A percentile compares a stretch with the other conserved stretches of the same genome.
Evolutionary conservation across 2,113 vertebrate species (phyloP).

Genomic region (Nettapus auritus): DNA sequence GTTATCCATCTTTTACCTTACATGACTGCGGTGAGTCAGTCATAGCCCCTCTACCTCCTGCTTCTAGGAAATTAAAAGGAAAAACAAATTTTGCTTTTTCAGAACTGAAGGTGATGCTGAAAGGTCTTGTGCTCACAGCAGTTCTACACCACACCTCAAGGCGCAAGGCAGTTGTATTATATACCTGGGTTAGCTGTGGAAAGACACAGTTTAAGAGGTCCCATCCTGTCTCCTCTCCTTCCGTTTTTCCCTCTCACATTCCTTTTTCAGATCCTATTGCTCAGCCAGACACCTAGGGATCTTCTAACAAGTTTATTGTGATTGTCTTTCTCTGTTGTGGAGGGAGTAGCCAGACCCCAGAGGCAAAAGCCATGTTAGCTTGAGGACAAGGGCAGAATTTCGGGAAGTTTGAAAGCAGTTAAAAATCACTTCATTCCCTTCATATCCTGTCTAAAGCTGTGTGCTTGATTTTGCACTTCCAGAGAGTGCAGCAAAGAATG

Average conservation of each 20-base stretch:
- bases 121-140: not conserved
- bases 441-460: constrained; percentile 17
- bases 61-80: not conserved
- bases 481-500: not conserved
- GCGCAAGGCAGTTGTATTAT: not conserved
- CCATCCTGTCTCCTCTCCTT: not conserved
- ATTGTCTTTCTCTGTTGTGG: not conserved
- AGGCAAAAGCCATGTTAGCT: not conserved
- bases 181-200: not conserved
- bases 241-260: not conserved
- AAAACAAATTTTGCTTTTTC: not conserved
- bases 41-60: not conserved
- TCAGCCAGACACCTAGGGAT: not conserved
- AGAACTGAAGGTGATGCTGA: not conserved
- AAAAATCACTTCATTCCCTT: constrained; percentile 30
- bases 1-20: not conserved
- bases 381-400: not conserved
- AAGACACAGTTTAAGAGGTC: not conserved
- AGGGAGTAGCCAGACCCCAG: not conserved
- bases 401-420: not conserved
- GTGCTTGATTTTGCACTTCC: not conserved
- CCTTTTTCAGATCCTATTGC: not conserved
- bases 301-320: not conserved
- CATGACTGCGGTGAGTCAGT: not conserved
- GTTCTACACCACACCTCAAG: not conserved